A percentile compares a stretch with the other conserved stretches of the same genome.
Evolutionary conservation across 2,113 vertebrate species (phyloP).

Genomic region (Sarotherodon lohbergeri): DNA sequence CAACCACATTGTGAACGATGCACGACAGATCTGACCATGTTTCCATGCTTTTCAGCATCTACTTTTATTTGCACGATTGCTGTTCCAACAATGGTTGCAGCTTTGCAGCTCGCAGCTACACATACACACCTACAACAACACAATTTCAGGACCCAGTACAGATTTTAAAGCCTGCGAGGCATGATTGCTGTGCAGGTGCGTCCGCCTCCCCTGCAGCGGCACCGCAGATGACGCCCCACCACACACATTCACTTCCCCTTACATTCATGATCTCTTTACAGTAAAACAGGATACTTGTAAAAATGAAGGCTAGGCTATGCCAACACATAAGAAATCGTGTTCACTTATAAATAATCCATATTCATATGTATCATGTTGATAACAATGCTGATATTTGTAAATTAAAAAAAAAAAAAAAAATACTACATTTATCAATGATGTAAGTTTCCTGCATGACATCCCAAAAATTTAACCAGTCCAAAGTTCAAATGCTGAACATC

Average conservation of each 20-base stretch:
- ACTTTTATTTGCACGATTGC: not conserved
- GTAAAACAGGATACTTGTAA: not conserved
- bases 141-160: not conserved
- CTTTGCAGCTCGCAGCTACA: not conserved
- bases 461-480: not conserved
- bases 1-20: not conserved
- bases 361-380: not conserved
- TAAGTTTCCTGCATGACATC: not conserved
- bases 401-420: rapidly evolving
- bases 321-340: not conserved
- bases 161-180: not conserved
- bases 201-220: not conserved
- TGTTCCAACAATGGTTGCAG: not conserved
- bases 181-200: not conserved
- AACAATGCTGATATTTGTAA: not conserved
- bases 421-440: not conserved
- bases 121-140: not conserved
- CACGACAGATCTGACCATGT: not conserved
- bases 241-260: not conserved
- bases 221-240: not conserved
- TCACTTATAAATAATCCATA: rapidly evolving
- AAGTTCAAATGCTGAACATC: not conserved
- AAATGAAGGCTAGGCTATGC: not conserved
- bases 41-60: not conserved
- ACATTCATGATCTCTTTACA: not conserved